Evolutionary conservation across 2,113 vertebrate genomes (phyloP).

Genomic region (Arenaria interpres): DNA sequence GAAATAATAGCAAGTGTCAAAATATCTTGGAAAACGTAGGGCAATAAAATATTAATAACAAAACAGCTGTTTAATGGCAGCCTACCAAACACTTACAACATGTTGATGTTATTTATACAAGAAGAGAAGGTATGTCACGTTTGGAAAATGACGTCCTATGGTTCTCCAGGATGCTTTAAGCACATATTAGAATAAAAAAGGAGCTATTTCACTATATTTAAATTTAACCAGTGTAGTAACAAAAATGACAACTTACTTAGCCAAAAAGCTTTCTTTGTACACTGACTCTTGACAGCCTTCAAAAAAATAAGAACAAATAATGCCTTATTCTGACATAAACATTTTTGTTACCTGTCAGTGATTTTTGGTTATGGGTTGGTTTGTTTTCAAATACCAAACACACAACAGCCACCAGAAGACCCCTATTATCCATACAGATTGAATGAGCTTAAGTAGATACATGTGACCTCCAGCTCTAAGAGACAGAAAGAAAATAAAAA

Average conservation of each 20-base stretch:
- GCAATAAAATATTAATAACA: slow-evolving; percentile 74
- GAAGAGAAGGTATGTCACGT: slow-evolving; percentile 11
- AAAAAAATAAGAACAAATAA: slow-evolving; percentile 43
- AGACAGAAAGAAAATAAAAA: background rate
- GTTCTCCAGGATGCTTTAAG: slow-evolving; percentile 12
- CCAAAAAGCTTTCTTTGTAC: background rate
- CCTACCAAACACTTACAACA: slow-evolving; percentile 39
- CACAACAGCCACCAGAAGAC: background rate
- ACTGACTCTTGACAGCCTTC: slow-evolving; percentile 25
- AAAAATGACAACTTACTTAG: slow-evolving; percentile 21
- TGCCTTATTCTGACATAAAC: slow-evolving; percentile 24
- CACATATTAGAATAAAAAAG: background rate
- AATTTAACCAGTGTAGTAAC: slow-evolving; percentile 13
- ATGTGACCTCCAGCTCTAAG: background rate
- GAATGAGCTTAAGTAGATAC: background rate
- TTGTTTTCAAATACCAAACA: background rate
- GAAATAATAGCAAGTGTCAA: slow-evolving; percentile 71
- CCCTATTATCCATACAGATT: background rate
- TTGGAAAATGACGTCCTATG: background rate
- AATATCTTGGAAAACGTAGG: slow-evolving; percentile 64
- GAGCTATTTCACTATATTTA: slow-evolving; percentile 17
- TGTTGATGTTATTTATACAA: background rate
- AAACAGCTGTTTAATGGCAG: slow-evolving; percentile 57
- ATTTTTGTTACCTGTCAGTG: background rate
- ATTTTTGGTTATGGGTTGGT: background rate